Evolutionary conservation across 2,888 invertebrate genomes (phyloP).

Genomic region (Serrognathus titanus): DNA sequence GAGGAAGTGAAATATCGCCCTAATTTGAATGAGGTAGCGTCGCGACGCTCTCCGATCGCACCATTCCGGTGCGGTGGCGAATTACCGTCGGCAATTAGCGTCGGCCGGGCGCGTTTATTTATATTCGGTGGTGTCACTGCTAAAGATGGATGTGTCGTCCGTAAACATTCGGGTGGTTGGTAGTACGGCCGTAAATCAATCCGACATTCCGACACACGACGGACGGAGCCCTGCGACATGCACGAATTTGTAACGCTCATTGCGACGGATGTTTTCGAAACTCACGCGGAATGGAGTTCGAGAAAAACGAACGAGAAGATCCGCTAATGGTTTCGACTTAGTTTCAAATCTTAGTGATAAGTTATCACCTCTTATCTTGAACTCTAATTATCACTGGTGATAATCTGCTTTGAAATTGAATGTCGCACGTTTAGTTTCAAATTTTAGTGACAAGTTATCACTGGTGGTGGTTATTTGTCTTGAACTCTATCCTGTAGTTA

Average conservation of each 20-base stretch:
- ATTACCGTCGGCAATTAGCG: neutral
- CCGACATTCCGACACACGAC: slow-evolving; percentile 17
- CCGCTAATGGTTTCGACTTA: too few relatives aligned
- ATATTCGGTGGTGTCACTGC: neutral
- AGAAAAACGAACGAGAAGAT: neutral
- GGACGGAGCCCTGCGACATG: slow-evolving; percentile 6
- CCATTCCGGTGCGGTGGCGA: too few relatives aligned
- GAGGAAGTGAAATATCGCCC: too few relatives aligned
- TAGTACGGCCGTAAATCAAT: slow-evolving; percentile 20
- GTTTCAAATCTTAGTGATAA: too few relatives aligned
- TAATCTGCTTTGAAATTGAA: too few relatives aligned
- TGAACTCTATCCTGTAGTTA: too few relatives aligned
- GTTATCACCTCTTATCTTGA: too few relatives aligned
- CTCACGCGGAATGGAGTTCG: neutral
- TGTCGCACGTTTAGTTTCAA: too few relatives aligned
- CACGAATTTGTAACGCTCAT: slow-evolving; percentile 19
- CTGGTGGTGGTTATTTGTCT: too few relatives aligned
- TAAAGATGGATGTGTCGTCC: slow-evolving; percentile 11
- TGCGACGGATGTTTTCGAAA: neutral
- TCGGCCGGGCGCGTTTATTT: neutral
- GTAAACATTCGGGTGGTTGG: slow-evolving; percentile 21
- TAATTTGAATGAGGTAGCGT: too few relatives aligned
- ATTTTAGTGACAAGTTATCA: too few relatives aligned
- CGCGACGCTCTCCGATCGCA: neutral
- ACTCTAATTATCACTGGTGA: too few relatives aligned